Base-by-base conservation (phyloP, 2,113 vertebrate genomes). In the Microtus pennsylvanicus region DNA sequence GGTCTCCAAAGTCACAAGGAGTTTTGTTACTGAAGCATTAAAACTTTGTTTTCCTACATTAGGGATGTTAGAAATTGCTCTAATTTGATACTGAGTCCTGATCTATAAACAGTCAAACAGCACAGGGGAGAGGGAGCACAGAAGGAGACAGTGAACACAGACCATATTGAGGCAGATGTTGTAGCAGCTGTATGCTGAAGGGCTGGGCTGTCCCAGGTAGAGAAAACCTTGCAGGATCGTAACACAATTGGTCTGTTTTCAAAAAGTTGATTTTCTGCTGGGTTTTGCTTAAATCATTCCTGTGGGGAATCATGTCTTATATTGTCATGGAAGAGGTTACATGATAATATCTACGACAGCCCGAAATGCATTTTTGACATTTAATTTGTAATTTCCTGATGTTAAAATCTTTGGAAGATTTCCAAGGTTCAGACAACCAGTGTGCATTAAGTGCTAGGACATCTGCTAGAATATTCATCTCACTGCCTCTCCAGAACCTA, bases 351-450 rank as follows among this genome's bases (percentile, higher is more conserved):
- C 82, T 75, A n/a, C 9, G 74, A 83, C 30, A 96, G 80, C 35
- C 83, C 69, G 69, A 96, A 80, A 96, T 50, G 94, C 65, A 72
- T 85, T 92, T 96, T 76, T 97, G 91, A 93, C 80, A 81, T 92
- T 82, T 67, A 94, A 95, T 97, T 96, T 97, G 88, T 95, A 92
- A 96, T 87, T 87, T 95, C 97, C 75, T 96, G 83, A 77, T 90
- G n/a, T 86, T 61, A 91, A 81, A 92, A 76, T 89, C 67, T 77
- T 80, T 67, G 91, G 70, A 72, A 65, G 88, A 90, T 78, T 80
- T 58, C 91, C 97, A 97, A 86, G 65, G 22, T 72, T 50, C 83
- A 96, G 7, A 24, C 33, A 91, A 92, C 58, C 92, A 67, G 65
- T 91, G 91, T 90, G 89, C n/a, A 74, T 80, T 87, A 67, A 93